Evolutionary conservation across 2,113 vertebrate genomes (phyloP), one percentile per base, ranked within the genome.

Genomic region (Cololabis saira): DNA sequence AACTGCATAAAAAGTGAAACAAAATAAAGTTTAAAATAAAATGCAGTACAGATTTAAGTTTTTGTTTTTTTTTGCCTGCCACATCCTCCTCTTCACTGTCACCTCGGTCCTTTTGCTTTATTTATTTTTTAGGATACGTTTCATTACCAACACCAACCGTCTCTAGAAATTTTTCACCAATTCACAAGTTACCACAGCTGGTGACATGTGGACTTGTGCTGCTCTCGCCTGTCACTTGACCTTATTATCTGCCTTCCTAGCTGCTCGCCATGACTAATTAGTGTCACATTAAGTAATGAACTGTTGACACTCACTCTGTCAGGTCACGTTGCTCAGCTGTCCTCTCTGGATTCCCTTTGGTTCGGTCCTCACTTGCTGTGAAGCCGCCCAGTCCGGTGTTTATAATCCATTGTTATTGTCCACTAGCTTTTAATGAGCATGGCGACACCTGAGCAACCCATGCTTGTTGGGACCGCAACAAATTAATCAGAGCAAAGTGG

Each of bases 251-350:
- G 16, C 51, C 45, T 4, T 10, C 44, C 9, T 30, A 61, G 41
- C 65, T 53, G 60, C 65, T 74, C 17, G 17, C 30, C 13, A 10
- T 60, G 9, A 30, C 55, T 45, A 30, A 76, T 69, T 65, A 45
- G 41, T 18, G 18, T 77, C 61, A 57, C 16, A 61, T 70, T 60
- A 50, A 54, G 22, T 15, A 53, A 17, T 45, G 21, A 52, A 64
- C 51, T 63, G 47, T 53, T 57, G 54, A 37, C 48, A 12, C 48
- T 55, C 50, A n/a, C 49, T 67, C 30, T 42, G 50, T 74, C 57
- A 22, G 30, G 21, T 61, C 22, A 50, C 1, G 10, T 6, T 21
- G 30, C 19, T 27, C 30, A 21, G 49, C 24, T 18, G 16, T 33
- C 22, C 40, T 40, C 12, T 56, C 16, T 47, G 44, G n/a, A 9